Evolutionary conservation across 2,113 vertebrate species (phyloP), one percentile per base, ranked within the genome.

Genomic region (Chaenocephalus aceratus): DNA sequence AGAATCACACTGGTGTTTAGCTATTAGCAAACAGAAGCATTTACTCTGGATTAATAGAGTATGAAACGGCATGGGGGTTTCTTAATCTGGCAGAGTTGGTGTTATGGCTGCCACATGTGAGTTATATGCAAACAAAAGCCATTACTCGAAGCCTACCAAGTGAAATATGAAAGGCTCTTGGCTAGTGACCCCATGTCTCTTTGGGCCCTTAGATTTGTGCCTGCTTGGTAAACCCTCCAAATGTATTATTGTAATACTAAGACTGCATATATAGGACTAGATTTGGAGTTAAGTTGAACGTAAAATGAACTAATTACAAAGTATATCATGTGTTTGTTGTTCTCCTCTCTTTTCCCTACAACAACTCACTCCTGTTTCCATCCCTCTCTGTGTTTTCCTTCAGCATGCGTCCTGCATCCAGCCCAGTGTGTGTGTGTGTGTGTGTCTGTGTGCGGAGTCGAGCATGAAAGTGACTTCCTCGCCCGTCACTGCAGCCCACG

Each of bases 401-500:
- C 68, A 82, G 75, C 56, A 26, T 75, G 64, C 48, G 57, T 58
- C 60, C 75, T n/a, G 48, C n/a, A 41, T 86, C 74, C 68, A 66
- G 58, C 63, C 77, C 23, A 62, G 23, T 13, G 11, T 48, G 46
- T 48, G 46, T 48, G 46, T 48, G 1, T 3, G 46, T 13, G 3
- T 1, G 46, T 10, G 45, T 11, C 10, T 13, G 11, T 4, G 46
- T 3, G 26, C 75, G 54, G 79, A 86, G 80, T 68, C 51, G 72
- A 90, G 79, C 87, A 87, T 87, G 82, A 86, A 91, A 85, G 89
- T 87, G 87, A 87, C 89, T 91, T 82, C 80, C 83, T 87, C 63
- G 44, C 83, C 85, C 80, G 77, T 59, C 84, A 77, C 85, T 64
- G 51, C 71, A 68, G 83, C 89, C 85, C 11, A 44, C 75, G 60